A percentile compares a stretch with the other conserved stretches of the same genome.
phyloP scores from a whole-genome alignment of 2,113 vertebrate species.

The Tupaia chinensis region DNA sequence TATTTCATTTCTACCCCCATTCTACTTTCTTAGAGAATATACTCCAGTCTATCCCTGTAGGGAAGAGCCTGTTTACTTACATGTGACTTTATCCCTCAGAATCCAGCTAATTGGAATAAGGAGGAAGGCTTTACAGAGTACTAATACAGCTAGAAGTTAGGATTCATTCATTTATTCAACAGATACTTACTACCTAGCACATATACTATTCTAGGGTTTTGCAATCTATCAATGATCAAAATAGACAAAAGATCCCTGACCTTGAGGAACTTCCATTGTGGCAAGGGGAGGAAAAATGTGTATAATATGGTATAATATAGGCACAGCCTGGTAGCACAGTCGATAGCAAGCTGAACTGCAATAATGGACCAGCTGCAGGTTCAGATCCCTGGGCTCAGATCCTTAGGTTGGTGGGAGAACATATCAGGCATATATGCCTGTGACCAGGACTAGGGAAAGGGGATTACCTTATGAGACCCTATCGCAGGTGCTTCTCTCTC shows the following conservation, averaged over 20 bases:
- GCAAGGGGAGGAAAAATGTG: background rate
- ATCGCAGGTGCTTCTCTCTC: too few species aligned
- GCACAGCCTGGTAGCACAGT: too few species aligned
- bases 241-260: background rate
- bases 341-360: too few species aligned
- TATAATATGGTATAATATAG: too few species aligned
- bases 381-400: too few species aligned
- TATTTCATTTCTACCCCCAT: background rate
- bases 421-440: too few species aligned
- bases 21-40: background rate
- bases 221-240: background rate
- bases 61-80: background rate
- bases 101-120: background rate
- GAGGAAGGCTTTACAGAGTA: background rate
- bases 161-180: background rate
- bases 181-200: background rate
- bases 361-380: too few species aligned
- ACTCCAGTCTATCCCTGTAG: background rate
- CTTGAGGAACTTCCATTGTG: background rate
- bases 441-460: too few species aligned
- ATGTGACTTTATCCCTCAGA: background rate
- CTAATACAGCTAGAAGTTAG: background rate
- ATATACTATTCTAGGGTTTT: background rate
- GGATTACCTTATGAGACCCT: too few species aligned
- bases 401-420: too few species aligned